Percentiles rank a stretch among this genome's conserved stretches.
Evolutionary conservation across 2,888 invertebrate genomes (phyloP).

Genomic region (Lasioglossum figueresi): DNA sequence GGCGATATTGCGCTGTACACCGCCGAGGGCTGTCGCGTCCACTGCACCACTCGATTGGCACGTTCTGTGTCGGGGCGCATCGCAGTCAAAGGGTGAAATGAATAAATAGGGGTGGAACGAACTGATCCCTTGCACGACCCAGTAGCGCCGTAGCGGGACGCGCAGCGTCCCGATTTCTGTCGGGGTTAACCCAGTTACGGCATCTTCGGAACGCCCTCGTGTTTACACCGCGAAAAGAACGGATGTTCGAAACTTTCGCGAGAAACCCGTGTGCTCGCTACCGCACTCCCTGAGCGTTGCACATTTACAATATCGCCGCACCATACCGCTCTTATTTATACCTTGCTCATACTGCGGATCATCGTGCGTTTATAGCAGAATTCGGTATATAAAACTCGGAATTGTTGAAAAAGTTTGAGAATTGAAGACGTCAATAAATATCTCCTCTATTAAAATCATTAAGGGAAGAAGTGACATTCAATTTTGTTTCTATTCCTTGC

Average conservation of each 20-base stretch:
- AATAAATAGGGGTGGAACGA: slow-evolving; percentile 4
- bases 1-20: not conserved
- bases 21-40: not conserved
- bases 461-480: too few species aligned
- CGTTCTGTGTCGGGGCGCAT: not conserved
- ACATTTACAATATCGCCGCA: not conserved
- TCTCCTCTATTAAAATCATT: too few species aligned
- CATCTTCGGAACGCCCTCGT: slow-evolving; percentile 63
- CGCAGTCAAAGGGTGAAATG: slow-evolving; percentile 2
- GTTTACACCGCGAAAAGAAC: slow-evolving; percentile 63
- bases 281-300: not conserved
- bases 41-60: slow-evolving; percentile 1
- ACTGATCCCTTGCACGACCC: slow-evolving; percentile 39
- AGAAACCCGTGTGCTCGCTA: not conserved
- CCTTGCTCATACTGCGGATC: not conserved
- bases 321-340: not conserved
- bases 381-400: too few species aligned
- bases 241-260: slow-evolving; percentile 38
- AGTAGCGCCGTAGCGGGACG: slow-evolving; percentile 35
- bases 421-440: too few species aligned
- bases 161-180: slow-evolving; percentile 51
- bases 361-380: too few species aligned
- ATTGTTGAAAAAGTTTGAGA: too few species aligned
- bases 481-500: too few species aligned
- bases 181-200: slow-evolving; percentile 67